Evolutionary conservation across 2,113 vertebrate genomes (phyloP).

Genomic region (Crocuta crocuta): DNA sequence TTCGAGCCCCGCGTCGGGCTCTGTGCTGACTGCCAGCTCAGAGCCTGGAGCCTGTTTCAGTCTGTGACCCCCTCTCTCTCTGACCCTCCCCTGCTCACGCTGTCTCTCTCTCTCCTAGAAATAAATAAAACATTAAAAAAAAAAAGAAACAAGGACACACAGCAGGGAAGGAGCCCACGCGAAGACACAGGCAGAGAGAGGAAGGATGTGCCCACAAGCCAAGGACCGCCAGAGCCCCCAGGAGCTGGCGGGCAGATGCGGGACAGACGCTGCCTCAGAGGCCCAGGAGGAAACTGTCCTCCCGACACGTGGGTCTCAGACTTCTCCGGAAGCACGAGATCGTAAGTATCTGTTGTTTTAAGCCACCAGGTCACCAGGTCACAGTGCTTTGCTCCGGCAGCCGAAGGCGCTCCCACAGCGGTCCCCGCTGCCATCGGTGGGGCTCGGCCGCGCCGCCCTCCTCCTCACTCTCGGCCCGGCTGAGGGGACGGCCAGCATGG

Average conservation of each 20-base stretch:
- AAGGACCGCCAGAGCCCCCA: background rate
- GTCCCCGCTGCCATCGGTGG: rapidly evolving
- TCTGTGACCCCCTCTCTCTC: no score
- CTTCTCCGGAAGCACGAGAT: background rate
- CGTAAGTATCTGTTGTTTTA: rapidly evolving
- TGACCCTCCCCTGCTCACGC: no score
- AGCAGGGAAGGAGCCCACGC: background rate
- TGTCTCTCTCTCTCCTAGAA: no score
- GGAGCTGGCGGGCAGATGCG: rapidly evolving
- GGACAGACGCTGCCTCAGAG: background rate
- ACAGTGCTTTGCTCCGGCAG: rapidly evolving
- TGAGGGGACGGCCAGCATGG: background rate
- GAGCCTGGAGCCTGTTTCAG: no score
- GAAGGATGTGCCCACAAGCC: background rate
- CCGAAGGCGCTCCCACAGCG: rapidly evolving
- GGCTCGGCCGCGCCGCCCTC: background rate
- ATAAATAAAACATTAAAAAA: no score
- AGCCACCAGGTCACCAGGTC: no score
- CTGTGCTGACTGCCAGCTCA: no score
- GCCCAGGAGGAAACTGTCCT: background rate
- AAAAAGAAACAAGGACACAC: background rate
- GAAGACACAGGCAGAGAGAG: background rate
- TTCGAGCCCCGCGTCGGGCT: no score
- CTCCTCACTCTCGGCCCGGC: background rate
- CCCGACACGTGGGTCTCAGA: background rate